phyloP scores from a whole-genome alignment of 2,797 vertebrate species.

The Channa striata region DNA sequence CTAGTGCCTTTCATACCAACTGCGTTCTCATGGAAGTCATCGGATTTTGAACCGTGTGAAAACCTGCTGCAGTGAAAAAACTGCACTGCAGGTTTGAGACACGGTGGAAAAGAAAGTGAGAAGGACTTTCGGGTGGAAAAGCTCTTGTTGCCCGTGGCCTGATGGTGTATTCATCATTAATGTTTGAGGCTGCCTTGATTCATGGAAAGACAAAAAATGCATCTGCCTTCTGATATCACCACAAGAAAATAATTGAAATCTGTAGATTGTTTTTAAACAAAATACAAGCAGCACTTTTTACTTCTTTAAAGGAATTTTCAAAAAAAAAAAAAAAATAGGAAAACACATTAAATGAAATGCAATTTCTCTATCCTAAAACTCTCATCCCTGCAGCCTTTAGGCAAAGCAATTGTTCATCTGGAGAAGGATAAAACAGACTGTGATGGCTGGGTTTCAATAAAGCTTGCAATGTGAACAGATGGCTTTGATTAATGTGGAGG shows the following conservation, averaged over 20 bases:
- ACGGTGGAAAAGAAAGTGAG: neutral
- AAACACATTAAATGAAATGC: constrained; percentile 26
- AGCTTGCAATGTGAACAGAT: constrained; percentile 81
- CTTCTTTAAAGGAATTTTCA: too few relatives aligned
- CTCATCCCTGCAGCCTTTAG: constrained; percentile 50
- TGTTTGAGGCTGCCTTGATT: constrained; percentile 44
- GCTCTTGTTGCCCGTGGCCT: neutral
- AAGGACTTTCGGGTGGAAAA: constrained; percentile 6
- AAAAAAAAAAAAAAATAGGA: neutral
- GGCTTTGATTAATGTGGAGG: constrained; percentile 77
- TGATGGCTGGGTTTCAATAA: constrained; percentile 77
- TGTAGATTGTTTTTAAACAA: constrained; percentile 14
- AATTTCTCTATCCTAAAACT: constrained; percentile 48
- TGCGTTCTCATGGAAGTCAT: constrained; percentile 40
- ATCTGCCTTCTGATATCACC: neutral
- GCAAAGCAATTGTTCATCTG: constrained; percentile 73
- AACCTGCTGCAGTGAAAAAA: constrained; percentile 15
- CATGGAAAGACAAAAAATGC: constrained; percentile 32
- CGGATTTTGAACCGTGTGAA: constrained; percentile 23
- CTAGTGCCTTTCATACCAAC: constrained; percentile 59
- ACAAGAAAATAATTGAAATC: neutral
- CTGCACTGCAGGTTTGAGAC: neutral
- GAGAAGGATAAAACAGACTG: constrained; percentile 74
- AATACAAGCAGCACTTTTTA: neutral
- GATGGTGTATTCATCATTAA: constrained; percentile 32